Evolutionary conservation across 2,797 vertebrate genomes (phyloP), one percentile per base, ranked within the genome.

Genomic region (Pseudotriccus pelzelni): DNA sequence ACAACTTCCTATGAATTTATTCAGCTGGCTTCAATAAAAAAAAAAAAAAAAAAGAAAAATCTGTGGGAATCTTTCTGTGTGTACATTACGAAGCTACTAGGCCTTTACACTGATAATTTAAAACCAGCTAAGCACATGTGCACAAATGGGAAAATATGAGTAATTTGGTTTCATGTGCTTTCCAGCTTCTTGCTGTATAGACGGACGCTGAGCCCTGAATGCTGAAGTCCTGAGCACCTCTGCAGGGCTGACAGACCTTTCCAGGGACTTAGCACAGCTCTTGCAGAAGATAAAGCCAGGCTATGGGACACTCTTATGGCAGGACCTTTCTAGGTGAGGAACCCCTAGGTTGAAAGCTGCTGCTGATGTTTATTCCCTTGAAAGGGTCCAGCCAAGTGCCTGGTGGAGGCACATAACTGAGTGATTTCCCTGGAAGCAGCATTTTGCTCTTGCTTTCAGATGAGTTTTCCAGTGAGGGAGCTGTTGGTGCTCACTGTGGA

Each of bases 1-100:
- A 95, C 96, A 97, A 96, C 74, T 92, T 95, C 96, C 94, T 97
- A 92, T 84, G 95, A 97, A 97, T 98, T 98, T 97, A 94, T 83
- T 98, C 97, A 97, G 97, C 97, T 98, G 98, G 96, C 86, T 98
- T 97, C 90, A 97, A 97, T 98, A 36, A 86, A 92, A 95, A 94
- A 76, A 78, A 55, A 60, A 85, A 85, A 89, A 89, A 84, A 82
- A 80, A 63, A 39, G 78, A 93, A 94, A 96, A 97, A 96, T 96
- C 97, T 97, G 95, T 98, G 97, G 97, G 97, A 98, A 97, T 97
- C 96, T 97, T 96, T 96, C 90, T 97, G 27, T 97, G 94, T 97
- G 96, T 97, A 97, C 85, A 94, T 96, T 97, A 96, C 8, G 28
- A 96, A 96, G 96, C 90, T 94, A 96, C 93, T 96, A 98, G 95